These are phyloP conservation scores for Andrena fulva DNA, from an alignment of 2,888 invertebrate genomes.

Conservation along the genomic window DNA sequence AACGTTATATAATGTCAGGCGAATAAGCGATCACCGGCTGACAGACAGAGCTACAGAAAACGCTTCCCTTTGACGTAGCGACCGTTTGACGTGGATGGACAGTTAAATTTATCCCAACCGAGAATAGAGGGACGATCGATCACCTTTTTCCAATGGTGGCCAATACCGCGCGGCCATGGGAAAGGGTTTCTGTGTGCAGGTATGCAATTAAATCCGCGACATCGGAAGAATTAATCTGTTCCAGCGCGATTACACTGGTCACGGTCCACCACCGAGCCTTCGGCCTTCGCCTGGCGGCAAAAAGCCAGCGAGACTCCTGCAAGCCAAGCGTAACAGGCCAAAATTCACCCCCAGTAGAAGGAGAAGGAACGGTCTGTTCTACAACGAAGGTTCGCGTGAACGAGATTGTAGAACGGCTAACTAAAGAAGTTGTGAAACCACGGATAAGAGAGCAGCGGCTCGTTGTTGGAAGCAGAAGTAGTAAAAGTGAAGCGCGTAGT, in stretches of 20 bases:
- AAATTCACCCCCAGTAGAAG: not conserved
- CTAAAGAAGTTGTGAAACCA: slow-evolving; percentile 33
- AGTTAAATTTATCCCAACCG: slow-evolving; percentile 73
- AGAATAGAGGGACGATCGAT: slow-evolving; percentile 70
- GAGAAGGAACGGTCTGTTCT: not conserved
- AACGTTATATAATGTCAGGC: slow-evolving; percentile 64
- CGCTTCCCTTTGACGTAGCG: slow-evolving; percentile 72
- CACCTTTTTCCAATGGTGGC: slow-evolving; percentile 62
- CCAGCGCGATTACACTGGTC: slow-evolving; percentile 40
- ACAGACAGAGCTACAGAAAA: slow-evolving; percentile 68
- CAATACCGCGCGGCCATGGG: slow-evolving; percentile 57
- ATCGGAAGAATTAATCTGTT: slow-evolving; percentile 61
- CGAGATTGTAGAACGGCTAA: not conserved
- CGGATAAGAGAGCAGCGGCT: slow-evolving; percentile 12
- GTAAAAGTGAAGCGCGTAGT: slow-evolving; percentile 66
- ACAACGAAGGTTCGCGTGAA: no score
- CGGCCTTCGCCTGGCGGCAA: not conserved
- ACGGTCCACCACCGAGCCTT: not conserved
- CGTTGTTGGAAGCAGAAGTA: slow-evolving; percentile 17
- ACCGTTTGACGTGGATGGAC: slow-evolving; percentile 74
- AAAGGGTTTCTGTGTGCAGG: slow-evolving; percentile 42
- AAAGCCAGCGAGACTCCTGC: not conserved
- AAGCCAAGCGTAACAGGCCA: not conserved
- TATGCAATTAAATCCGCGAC: slow-evolving; percentile 68
- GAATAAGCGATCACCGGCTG: slow-evolving; percentile 69